These are phyloP conservation scores for Abscondita cerata DNA, from an alignment of 2,888 invertebrate species.

Conservation along the genomic window DNA sequence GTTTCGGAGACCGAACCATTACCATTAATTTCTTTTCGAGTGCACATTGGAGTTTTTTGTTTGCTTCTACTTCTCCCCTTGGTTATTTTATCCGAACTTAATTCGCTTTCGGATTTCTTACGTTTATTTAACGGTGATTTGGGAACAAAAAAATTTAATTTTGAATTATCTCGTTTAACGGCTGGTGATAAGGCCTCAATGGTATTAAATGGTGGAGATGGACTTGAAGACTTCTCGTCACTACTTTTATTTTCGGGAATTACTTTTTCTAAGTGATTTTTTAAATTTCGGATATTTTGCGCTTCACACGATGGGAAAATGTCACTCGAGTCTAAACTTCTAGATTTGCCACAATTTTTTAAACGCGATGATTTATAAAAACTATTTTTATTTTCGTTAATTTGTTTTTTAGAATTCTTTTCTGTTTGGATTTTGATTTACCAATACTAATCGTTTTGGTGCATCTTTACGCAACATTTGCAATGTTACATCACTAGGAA, in stretches of 20 bases:
- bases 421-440: constrained; percentile 68
- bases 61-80: constrained; percentile 49
- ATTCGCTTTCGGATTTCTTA: constrained; percentile 50
- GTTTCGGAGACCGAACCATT: constrained; percentile 22
- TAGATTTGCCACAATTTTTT: constrained; percentile 78
- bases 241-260: constrained; percentile 50
- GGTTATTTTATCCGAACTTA: constrained; percentile 38
- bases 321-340: constrained; percentile 86
- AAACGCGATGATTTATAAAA: constrained; percentile 61
- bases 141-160: constrained; percentile 55
- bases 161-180: constrained; percentile 49
- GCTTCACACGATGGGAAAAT: constrained; percentile 65
- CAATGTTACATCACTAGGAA: constrained; percentile 76
- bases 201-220: constrained; percentile 28
- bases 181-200: constrained; percentile 36
- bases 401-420: constrained; percentile 55
- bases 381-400: constrained; percentile 34
- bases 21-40: constrained; percentile 42
- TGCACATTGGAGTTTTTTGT: constrained; percentile 43
- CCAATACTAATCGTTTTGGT: constrained; percentile 78
- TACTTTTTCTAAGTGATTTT: constrained; percentile 48
- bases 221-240: constrained; percentile 38
- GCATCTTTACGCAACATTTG: constrained; percentile 76
- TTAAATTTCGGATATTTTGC: constrained; percentile 39
- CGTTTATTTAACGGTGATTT: constrained; percentile 56